Percentiles rank a stretch among this genome's conserved stretches.
Evolutionary conservation across 2,113 vertebrate species (phyloP).

Genomic region (Aramus guarauna): DNA sequence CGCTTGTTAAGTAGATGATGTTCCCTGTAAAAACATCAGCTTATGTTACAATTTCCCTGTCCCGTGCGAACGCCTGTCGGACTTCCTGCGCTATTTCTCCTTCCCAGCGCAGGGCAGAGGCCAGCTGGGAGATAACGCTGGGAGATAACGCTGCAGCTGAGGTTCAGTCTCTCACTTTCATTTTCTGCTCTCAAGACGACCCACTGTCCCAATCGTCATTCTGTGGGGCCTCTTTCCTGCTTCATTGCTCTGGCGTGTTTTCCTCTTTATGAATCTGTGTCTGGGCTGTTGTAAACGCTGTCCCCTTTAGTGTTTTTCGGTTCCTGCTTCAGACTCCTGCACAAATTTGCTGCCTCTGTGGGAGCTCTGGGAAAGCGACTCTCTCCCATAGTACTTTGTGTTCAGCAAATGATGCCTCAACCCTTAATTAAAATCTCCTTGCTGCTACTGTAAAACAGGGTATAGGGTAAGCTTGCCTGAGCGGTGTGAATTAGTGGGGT

Average conservation of each 20-base stretch:
- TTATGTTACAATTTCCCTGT: not conserved
- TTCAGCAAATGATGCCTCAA: not conserved
- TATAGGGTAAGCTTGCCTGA: not conserved
- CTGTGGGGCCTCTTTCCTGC: not conserved
- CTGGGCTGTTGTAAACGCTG: not conserved
- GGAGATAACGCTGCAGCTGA: no score
- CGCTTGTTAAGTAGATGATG: not conserved
- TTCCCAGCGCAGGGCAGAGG: not conserved
- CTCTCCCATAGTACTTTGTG: not conserved
- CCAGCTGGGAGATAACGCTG: not conserved
- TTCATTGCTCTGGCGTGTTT: not conserved
- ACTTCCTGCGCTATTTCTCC: not conserved
- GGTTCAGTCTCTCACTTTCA: not conserved
- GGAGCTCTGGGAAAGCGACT: not conserved
- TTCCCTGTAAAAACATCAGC: not conserved
- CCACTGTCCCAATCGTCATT: accelerated
- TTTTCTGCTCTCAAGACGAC: not conserved
- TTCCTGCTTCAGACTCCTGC: not conserved
- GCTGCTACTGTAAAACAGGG: not conserved
- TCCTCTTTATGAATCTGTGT: not conserved
- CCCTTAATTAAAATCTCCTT: not conserved
- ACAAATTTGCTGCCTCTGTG: not conserved
- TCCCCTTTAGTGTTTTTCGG: not conserved
- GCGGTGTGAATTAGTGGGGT: not conserved
- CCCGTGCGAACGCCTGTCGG: not conserved